These are phyloP conservation scores for Acanthurus tractus DNA, from an alignment of 2,797 vertebrate genomes.

Conservation along the genomic window DNA sequence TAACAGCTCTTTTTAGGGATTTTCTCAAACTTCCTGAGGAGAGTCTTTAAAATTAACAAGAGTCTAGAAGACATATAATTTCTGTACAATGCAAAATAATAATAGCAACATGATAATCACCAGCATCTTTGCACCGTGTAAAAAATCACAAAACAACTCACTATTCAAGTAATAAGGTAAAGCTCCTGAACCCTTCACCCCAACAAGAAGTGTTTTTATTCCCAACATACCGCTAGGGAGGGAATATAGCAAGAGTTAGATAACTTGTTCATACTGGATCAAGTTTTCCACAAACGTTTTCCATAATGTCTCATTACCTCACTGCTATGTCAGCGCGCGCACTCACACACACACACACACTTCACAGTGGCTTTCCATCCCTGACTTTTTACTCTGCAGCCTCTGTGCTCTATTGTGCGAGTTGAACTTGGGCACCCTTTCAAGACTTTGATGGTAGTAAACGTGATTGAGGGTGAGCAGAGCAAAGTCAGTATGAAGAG, in stretches of 20 bases:
- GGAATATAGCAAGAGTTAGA: conserved; percentile 6
- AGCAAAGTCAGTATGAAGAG: conserved; percentile 37
- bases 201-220: conserved; percentile 32
- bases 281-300: conserved; percentile 51
- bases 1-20: conserved; percentile 16
- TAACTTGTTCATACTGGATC: too few species aligned
- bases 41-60: conserved; percentile 27
- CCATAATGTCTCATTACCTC: conserved; percentile 49
- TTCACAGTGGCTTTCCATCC: conserved; percentile 12
- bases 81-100: background rate
- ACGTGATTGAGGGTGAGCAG: conserved; percentile 49
- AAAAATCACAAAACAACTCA: conserved; percentile 10
- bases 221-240: conserved; percentile 29
- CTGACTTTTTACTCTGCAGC: background rate
- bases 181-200: background rate
- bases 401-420: conserved; percentile 23
- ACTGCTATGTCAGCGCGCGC: conserved; percentile 1
- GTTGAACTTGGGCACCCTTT: conserved; percentile 38
- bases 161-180: background rate
- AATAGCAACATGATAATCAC: background rate
- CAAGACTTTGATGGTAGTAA: conserved; percentile 43
- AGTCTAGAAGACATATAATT: background rate
- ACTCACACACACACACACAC: conserved; percentile 14
- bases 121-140: background rate
- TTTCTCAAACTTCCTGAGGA: conserved; percentile 18